A percentile compares a stretch with the other conserved stretches of the same genome.
These are phyloP conservation scores for Florisuga fusca DNA, from an alignment of 2,797 vertebrate species.

Conservation along the genomic window DNA sequence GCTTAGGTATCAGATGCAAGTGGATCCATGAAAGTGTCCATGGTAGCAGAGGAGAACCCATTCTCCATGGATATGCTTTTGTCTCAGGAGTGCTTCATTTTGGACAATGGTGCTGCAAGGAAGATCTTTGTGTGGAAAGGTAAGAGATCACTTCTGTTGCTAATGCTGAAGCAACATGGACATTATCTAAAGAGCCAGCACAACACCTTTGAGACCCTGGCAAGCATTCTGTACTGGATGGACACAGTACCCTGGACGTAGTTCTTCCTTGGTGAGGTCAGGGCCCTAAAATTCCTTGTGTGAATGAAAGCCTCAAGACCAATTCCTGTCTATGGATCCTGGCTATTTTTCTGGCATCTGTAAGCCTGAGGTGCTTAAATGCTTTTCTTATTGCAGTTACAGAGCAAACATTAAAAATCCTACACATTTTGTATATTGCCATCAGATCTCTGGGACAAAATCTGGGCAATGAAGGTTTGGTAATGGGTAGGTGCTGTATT, in stretches of 20 bases:
- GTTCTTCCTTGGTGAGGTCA: not conserved
- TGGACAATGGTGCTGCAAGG: conserved; percentile 87
- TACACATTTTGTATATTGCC: not conserved
- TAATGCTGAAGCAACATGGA: not conserved
- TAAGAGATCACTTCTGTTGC: conserved; percentile 49
- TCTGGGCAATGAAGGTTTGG: not conserved
- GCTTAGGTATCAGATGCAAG: conserved; percentile 89
- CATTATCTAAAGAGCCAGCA: not conserved
- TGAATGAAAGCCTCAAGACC: not conserved
- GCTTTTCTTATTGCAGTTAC: not conserved
- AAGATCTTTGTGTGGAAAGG: conserved; percentile 96
- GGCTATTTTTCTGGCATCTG: not conserved
- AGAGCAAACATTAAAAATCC: not conserved
- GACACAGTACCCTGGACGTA: not conserved
- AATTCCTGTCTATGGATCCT: not conserved
- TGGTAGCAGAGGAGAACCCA: conserved; percentile 89
- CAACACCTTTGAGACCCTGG: not conserved
- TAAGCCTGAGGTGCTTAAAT: not conserved
- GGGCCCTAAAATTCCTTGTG: not conserved
- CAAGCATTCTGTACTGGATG: not conserved
- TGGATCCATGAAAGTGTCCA: conserved; percentile 86
- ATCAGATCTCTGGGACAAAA: not conserved
- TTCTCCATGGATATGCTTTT: conserved; percentile 86
- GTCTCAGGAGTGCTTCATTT: conserved; percentile 91
- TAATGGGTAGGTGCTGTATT: not conserved